These are phyloP conservation scores for Aulostomus chinensis DNA, from an alignment of 2,797 vertebrate species.

Conservation along the genomic window DNA sequence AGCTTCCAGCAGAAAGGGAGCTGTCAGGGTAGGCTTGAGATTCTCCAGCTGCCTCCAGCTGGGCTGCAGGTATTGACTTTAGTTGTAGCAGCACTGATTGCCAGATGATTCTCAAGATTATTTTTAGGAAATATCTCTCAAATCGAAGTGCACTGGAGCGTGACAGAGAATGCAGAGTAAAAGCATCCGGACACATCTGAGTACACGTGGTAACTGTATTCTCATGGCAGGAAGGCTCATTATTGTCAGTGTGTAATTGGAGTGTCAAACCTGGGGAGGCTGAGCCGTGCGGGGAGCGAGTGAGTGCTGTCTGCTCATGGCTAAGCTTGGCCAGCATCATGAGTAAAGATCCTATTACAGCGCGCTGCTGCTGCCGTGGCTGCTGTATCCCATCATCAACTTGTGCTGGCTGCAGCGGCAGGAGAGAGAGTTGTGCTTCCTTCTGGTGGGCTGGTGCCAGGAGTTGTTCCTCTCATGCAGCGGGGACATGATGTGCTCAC, in stretches of 20 bases:
- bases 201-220: not conserved
- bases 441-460: constrained; percentile 53
- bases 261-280: not conserved
- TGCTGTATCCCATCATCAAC: constrained; percentile 29
- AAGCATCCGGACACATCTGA: not conserved
- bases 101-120: too few species aligned
- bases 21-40: too few species aligned
- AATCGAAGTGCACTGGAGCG: too few species aligned
- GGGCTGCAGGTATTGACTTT: too few species aligned
- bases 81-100: too few species aligned
- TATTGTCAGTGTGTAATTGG: not conserved
- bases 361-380: constrained; percentile 30
- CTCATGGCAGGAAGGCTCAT: not conserved
- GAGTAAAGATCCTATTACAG: constrained; percentile 36
- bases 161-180: constrained; percentile 7
- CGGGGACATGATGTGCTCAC: constrained; percentile 73
- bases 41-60: too few species aligned
- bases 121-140: not conserved
- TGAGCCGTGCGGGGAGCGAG: not conserved
- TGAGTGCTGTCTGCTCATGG: constrained; percentile 17
- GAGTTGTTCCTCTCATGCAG: constrained; percentile 56
- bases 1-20: too few species aligned
- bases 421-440: constrained; percentile 42
- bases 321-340: constrained; percentile 27
- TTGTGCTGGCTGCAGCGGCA: constrained; percentile 40